Conservation (phyloP, 2,888 invertebrate genomes). For the Cheilosia variabilis region DNA sequence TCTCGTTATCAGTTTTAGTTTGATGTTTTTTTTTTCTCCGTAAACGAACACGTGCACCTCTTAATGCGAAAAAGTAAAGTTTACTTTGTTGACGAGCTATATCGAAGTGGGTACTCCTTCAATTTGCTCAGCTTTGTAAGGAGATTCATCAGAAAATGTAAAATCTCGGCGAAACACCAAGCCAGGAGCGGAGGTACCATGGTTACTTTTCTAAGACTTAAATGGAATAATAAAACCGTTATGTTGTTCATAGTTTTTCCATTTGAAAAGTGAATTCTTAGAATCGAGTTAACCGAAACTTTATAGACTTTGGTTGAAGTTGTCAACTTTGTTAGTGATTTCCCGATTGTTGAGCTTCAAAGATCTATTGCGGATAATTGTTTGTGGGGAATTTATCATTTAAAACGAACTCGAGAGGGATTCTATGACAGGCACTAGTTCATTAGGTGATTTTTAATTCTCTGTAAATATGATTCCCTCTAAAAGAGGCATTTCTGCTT, state of each 20-base stretch:
- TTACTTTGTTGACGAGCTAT: conserved; percentile 22
- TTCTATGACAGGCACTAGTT: no score
- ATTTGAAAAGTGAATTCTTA: no score
- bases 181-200: background rate
- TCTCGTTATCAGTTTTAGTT: conserved; percentile 19
- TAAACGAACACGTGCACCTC: background rate
- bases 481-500: no score
- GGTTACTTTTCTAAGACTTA: conserved; percentile 1
- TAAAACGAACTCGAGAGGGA: no score
- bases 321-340: no score
- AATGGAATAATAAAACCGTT: conserved; percentile 11
- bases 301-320: no score
- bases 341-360: no score
- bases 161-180: background rate
- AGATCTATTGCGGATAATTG: no score
- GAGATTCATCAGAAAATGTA: conserved; percentile 16
- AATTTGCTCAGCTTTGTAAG: conserved; percentile 25
- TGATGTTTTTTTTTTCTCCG: background rate
- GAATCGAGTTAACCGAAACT: no score
- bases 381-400: no score
- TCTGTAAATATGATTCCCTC: no score
- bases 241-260: background rate
- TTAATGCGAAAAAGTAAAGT: background rate
- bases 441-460: no score
- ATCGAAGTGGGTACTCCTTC: conserved; percentile 31